Base-by-base conservation (phyloP, 2,113 vertebrate species). In the Mohoua ochrocephala region DNA sequence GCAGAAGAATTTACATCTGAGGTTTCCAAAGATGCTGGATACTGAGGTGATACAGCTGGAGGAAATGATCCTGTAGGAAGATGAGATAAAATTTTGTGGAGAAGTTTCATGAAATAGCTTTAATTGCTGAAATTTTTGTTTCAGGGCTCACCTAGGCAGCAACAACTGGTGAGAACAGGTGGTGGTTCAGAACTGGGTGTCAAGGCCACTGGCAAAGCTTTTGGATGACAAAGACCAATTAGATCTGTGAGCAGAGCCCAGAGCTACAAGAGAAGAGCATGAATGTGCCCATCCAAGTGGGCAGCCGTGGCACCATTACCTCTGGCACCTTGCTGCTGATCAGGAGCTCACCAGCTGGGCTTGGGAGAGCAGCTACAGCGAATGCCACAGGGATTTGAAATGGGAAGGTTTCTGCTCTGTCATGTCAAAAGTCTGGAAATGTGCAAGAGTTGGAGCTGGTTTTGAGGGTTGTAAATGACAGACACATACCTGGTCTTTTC, bases 1-100 rank as follows among this genome's bases (percentile, higher is more conserved):
- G 84, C 84, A 89, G 64, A 74, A 86, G 83, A 81, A 94, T 89
- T 92, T 91, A 68, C 64, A 67, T 75, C 80, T 87, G 60, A 71
- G 60, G 30, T 84, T 96, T 87, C 69, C 44, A 31, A 71, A 81
- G 84, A 37, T 33, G 7, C 16, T 89, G 59, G 80, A 52, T 71
- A 19, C 56, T 47, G 68, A 84, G 76, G 86, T 47, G 69, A 67
- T 63, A 54, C 22, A 64, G 52, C 56, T 52, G 68, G 59, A 86
- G 39, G 59, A 86, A 73, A 76, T 26, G 3, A 57, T 65, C 23
- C 31, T 33, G 15, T 47, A 30, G 54, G 82, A 65, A 89, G 45
- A 60, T n/a, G 41, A 93, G 67, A 73, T 54, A 28, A 73, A n/a
- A 57, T 70, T 85, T 57, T 45, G 31, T 71, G 68, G n/a, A 80